Base-by-base conservation (phyloP, 2,797 vertebrate genomes). In the Atherinosoma microstoma region DNA sequence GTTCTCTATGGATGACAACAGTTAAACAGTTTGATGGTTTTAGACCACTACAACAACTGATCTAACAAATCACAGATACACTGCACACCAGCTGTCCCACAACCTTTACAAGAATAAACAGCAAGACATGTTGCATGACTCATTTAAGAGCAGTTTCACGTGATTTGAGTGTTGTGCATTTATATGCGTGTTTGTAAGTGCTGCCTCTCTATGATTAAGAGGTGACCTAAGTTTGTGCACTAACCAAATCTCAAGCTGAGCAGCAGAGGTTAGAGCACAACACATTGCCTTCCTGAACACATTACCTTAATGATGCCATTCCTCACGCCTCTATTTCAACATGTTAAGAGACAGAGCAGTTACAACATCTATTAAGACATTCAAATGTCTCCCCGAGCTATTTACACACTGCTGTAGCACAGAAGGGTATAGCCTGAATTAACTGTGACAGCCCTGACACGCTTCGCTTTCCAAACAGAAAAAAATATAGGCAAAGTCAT, bases 251-350 rank as follows among this genome's bases (percentile, higher is more conserved):
- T 89, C 69, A 40, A 85, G 73, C 84, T 85, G 88, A 92, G 87
- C 84, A 91, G 79, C 84, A 79, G 80, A 90, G 90, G 90, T 90
- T 88, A 85, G 68, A 86, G 78, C 81, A 82, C 78, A 86, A 87
- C 81, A 91, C 79, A 78, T 87, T 86, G 87, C 73, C 78, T 88
- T 93, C 84, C 84, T 84, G 86, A 93, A 84, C 87, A 89, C 89
- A 93, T 93, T 92, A 90, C 77, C 90, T 84, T 92, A 92, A 94
- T 87, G 88, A 92, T 87, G 82, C 88, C 80, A 88, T 91, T 89
- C 87, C 81, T 92, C 83, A 89, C 49, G 78, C 83, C 80, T 84
- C 85, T 83, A 74, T 90, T 88, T 92, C 85, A 87, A 85, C 90
- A 88, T 81, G 87, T 87, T 87, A 87, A 77, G 82, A 86, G 80